phyloP scores from a whole-genome alignment of 2,888 invertebrate species.

The Archips xylosteana region DNA sequence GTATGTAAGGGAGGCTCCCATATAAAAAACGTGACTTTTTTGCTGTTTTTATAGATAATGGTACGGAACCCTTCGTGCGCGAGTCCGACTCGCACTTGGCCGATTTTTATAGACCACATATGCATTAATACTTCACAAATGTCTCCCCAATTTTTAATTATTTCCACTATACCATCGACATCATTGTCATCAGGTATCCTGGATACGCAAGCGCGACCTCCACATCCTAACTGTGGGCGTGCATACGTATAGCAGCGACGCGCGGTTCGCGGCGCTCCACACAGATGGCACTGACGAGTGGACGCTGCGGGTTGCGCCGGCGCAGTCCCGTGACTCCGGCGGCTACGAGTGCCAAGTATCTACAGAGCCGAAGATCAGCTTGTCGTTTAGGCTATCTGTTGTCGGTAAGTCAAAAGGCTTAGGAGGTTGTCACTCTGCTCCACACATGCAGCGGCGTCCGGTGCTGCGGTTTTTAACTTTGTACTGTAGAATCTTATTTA shows the following conservation, averaged over 20 bases:
- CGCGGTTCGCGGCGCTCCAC: conserved; percentile 88
- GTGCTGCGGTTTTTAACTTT: no score
- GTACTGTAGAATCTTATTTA: no score
- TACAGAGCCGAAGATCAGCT: conserved; percentile 96
- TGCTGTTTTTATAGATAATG: no score
- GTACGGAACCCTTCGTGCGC: no score
- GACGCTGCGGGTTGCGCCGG: conserved; percentile 85
- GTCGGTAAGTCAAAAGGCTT: conserved; percentile 87
- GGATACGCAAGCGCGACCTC: conserved; percentile 94
- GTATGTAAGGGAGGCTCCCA: no score
- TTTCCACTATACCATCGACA: background rate
- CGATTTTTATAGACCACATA: no score
- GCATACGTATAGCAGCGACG: conserved; percentile 89
- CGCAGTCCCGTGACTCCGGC: conserved; percentile 92
- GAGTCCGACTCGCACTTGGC: no score
- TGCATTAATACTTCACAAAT: no score
- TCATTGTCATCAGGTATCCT: conserved; percentile 89
- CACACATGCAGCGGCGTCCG: no score
- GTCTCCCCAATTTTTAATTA: background rate
- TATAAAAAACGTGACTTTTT: no score
- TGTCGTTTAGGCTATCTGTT: conserved; percentile 90
- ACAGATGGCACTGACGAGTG: conserved; percentile 88
- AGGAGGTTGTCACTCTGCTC: no score
- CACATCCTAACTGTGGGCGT: conserved; percentile 89
- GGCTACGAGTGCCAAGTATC: conserved; percentile 97